Base-by-base conservation (phyloP, 2,113 vertebrate genomes). In the Zeus faber region DNA sequence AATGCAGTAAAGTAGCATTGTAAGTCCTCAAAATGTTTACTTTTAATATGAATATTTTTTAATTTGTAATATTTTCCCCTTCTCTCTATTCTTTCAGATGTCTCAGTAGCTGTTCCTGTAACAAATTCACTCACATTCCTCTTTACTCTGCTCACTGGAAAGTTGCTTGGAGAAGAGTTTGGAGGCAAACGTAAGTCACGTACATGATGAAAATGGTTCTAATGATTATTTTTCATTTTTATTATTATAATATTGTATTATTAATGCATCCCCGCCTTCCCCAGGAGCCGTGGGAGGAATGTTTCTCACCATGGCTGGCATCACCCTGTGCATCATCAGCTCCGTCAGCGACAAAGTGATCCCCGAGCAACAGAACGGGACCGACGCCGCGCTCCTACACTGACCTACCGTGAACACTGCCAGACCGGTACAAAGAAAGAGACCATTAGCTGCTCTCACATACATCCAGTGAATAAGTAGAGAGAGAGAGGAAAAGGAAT, bases 61-160 rank as follows among this genome's bases (percentile, higher is more conserved):
- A n/a, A n/a, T n/a, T n/a, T n/a, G n/a, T n/a, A n/a, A n/a, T n/a
- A n/a, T n/a, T n/a, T n/a, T n/a, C n/a, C n/a, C n/a, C n/a, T n/a
- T 8, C 8, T 0, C 13, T 33, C 6, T 35, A 22, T 22, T 44
- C 50, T 47, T 77, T 10, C 80, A 99, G 96, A 99, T 13, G 76
- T 99, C 67, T 95, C 95, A 0, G 67, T 98, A 45, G 96, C 94
- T 2, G 96, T 98, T 2, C 95, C 95, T 0, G 88, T 97, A 66
- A 92, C 94, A 49, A 99, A 98, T 83, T 96, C 96, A 16, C 87
- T 99, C 72, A 93, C 94, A 49, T 84, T 99, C 54, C 13, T 98
- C 2, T 93, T 92, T 77, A 97, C 95, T 0, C 13, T 98, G 62
- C 77, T 93, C 51, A 93, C 93, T 0, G 97, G 97, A 3, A 94